These are phyloP conservation scores for Drosophila formosana DNA, from an alignment of 2,888 invertebrate genomes.

Conservation along the genomic window DNA sequence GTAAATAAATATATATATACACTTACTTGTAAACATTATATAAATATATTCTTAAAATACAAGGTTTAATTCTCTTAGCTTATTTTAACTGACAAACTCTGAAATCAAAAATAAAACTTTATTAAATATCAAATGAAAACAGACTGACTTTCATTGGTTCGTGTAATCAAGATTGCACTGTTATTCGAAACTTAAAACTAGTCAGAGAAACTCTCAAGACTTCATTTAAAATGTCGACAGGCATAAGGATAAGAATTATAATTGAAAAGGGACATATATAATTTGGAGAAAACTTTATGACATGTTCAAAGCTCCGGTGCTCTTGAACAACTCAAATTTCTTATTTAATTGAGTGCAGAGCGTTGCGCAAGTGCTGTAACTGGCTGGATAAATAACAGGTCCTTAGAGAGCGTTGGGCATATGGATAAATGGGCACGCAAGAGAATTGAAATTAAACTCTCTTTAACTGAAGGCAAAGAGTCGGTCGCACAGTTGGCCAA, in stretches of 20 bases:
- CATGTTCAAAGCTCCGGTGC: constrained; percentile 8
- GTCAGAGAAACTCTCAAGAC: not conserved
- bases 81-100: constrained; percentile 19
- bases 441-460: constrained; percentile 65
- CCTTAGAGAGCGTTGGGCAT: constrained; percentile 54
- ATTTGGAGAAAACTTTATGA: constrained; percentile 29
- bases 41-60: constrained; percentile 1
- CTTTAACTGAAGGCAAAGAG: constrained; percentile 55
- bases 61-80: not conserved
- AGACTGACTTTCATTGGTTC: constrained; percentile 1
- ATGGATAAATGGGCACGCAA: constrained; percentile 53
- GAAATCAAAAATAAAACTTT: constrained; percentile 17
- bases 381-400: constrained; percentile 49
- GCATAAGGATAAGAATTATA: constrained; percentile 13
- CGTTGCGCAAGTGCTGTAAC: constrained; percentile 69
- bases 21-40: constrained; percentile 2
- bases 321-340: constrained; percentile 47
- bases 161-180: not conserved
- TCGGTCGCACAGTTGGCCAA: constrained; percentile 35
- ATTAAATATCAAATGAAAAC: constrained; percentile 15
- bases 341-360: constrained; percentile 53
- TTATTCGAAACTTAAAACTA: constrained; percentile 8
- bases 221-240: not conserved
- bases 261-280: constrained; percentile 36
- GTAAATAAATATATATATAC: not conserved